These are phyloP conservation scores for Saimiri boliviensis DNA, from an alignment of 2,113 vertebrate genomes.

Conservation along the genomic window DNA sequence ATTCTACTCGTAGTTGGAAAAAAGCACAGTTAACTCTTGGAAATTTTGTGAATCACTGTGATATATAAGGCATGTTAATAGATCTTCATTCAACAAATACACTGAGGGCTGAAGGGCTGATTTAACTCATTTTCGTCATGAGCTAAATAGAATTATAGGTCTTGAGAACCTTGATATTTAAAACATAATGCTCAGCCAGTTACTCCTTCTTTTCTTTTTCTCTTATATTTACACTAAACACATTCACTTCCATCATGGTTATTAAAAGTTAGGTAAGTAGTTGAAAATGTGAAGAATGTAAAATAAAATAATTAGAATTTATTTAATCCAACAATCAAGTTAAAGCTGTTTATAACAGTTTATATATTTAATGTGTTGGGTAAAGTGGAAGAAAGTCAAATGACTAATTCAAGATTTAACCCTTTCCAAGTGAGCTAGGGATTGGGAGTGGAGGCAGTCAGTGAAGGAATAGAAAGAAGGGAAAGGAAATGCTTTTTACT, in stretches of 20 bases:
- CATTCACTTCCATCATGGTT: not conserved
- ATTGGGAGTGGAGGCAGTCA: not conserved
- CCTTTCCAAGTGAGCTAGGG: not conserved
- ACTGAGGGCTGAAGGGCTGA: not conserved
- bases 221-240: not conserved
- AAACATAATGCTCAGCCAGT: not conserved
- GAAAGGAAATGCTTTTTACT: not conserved
- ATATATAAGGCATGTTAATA: not conserved
- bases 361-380: not conserved
- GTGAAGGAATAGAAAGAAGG: not conserved
- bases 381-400: not conserved
- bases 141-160: conserved; percentile 9
- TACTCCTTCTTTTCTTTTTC: not conserved
- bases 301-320: not conserved
- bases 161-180: not conserved
- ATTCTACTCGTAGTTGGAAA: not conserved
- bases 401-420: not conserved
- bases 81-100: not conserved
- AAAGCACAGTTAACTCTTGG: not conserved
- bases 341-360: not conserved
- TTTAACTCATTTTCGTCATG: not conserved
- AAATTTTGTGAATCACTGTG: not conserved
- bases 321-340: not conserved
- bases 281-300: not conserved
- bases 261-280: not conserved